Evolutionary conservation across 1,140 invertebrate species (phyloP).

Genomic region (Antheraea mylitta): DNA sequence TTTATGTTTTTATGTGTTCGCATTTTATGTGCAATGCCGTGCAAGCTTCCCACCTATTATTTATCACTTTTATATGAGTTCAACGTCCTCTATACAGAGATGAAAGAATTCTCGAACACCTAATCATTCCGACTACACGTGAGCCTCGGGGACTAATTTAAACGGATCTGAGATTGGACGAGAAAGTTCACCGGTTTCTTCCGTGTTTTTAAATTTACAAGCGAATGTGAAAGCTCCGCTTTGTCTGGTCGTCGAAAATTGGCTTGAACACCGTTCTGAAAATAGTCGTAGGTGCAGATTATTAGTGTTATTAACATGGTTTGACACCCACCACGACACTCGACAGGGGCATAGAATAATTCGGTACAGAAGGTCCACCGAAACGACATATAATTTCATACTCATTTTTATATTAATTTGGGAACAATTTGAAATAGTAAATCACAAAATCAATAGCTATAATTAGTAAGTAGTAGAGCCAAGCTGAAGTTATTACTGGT

Average conservation of each 20-base stretch:
- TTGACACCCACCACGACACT: conserved; percentile 9
- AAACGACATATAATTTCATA: background rate
- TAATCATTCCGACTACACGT: conserved; percentile 12
- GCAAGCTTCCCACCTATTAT: background rate
- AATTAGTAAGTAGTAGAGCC: no score
- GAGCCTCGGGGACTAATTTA: conserved; percentile 4
- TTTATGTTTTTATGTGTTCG: no score
- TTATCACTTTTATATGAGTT: conserved; percentile 14
- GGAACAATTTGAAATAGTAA: no score
- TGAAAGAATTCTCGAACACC: conserved; percentile 14
- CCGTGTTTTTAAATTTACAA: background rate
- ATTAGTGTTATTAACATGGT: conserved; percentile 27
- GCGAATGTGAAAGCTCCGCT: background rate
- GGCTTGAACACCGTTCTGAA: conserved; percentile 21
- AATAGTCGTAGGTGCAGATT: conserved; percentile 22
- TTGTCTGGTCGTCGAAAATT: conserved; percentile 21
- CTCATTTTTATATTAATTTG: no score
- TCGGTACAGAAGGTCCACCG: background rate
- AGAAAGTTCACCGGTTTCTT: background rate
- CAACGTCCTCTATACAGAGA: conserved; percentile 16
- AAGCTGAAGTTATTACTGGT: no score
- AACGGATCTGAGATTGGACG: background rate
- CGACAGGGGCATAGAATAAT: conserved; percentile 6
- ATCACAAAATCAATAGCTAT: no score
- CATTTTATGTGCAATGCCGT: no score